Conservation (phyloP, 2,113 vertebrate genomes). For the Origma solitaria region DNA sequence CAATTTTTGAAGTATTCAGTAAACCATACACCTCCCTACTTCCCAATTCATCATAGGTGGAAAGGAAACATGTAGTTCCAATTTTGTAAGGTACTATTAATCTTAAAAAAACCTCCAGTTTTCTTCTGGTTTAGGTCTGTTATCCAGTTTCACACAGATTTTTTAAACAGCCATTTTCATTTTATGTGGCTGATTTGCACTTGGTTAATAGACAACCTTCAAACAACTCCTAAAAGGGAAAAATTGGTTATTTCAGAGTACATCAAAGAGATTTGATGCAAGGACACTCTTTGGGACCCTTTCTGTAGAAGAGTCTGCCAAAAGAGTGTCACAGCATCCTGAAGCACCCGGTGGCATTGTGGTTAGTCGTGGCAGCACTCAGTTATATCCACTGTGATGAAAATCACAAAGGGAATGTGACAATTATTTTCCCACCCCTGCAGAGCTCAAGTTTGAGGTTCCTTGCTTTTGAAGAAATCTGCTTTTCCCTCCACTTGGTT, state of each 20-base stretch:
- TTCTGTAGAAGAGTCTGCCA: neutral
- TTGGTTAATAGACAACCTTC: neutral
- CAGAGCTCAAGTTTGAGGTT: neutral
- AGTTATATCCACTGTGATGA: neutral
- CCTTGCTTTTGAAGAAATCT: neutral
- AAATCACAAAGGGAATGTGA: neutral
- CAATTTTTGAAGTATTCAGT: neutral
- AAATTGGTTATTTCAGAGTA: neutral
- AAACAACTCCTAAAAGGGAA: neutral
- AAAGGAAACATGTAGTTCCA: neutral
- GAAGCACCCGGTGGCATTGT: neutral
- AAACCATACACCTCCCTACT: neutral
- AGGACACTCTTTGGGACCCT: neutral
- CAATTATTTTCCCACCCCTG: neutral
- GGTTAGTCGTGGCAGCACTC: neutral
- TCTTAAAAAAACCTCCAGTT: neutral
- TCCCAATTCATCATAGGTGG: neutral
- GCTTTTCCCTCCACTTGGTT: neutral
- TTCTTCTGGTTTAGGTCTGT: neutral
- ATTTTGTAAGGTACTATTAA: neutral
- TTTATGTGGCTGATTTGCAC: neutral
- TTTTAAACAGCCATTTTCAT: neutral
- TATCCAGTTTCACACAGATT: neutral
- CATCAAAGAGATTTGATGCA: neutral
- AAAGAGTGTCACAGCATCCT: rapidly evolving